These are phyloP conservation scores for Leptobrachium leishanense DNA, from an alignment of 2,113 vertebrate genomes.

Conservation along the genomic window DNA sequence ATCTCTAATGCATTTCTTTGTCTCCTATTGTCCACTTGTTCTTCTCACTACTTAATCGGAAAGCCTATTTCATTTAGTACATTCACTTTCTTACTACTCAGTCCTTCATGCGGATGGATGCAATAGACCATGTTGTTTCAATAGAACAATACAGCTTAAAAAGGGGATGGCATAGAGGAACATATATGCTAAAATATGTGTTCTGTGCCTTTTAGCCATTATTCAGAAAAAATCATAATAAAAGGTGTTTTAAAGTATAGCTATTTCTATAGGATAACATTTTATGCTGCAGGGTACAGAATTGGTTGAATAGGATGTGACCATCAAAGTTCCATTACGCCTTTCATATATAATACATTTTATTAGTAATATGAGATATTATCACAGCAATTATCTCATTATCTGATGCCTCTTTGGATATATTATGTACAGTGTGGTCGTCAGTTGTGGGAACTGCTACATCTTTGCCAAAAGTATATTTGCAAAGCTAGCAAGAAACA, in stretches of 20 bases:
- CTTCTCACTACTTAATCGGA: conserved; percentile 1
- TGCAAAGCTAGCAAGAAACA: too few relatives aligned
- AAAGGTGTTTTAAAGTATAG: too few relatives aligned
- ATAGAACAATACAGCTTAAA: not conserved
- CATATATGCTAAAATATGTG: not conserved
- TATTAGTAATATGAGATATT: not conserved
- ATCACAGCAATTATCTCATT: not conserved
- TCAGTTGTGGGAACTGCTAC: too few relatives aligned
- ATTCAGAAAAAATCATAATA: not conserved
- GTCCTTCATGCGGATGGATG: not conserved
- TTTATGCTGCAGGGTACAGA: not conserved
- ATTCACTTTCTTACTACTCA: not conserved
- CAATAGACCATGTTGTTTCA: not conserved
- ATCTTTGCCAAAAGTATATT: too few relatives aligned
- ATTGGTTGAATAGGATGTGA: not conserved
- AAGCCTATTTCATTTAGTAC: not conserved
- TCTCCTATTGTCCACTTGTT: not conserved
- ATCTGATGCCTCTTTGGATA: too few relatives aligned
- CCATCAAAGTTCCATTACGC: not conserved
- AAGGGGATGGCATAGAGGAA: not conserved
- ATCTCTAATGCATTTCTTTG: not conserved
- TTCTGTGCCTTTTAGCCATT: not conserved
- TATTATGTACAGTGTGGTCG: too few relatives aligned
- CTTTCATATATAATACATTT: not conserved
- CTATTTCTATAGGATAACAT: not conserved